Percentiles rank a stretch among this genome's conserved stretches.
These are phyloP conservation scores for Clivina fossor DNA, from an alignment of 2,888 invertebrate genomes.

Conservation along the genomic window DNA sequence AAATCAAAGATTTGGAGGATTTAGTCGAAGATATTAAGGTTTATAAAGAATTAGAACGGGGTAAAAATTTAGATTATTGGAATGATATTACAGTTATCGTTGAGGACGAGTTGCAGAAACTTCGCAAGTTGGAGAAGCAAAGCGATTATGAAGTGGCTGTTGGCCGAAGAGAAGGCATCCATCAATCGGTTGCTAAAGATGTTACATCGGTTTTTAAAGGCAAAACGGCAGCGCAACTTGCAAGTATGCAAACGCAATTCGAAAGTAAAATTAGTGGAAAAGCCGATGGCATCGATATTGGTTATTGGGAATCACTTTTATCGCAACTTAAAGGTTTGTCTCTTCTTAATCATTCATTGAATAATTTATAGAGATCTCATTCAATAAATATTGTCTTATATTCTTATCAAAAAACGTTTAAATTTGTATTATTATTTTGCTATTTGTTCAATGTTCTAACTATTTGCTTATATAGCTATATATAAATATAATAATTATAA, in stretches of 20 bases:
- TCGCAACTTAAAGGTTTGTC: constrained; percentile 95
- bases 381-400: too few species aligned
- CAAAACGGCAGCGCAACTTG: constrained; percentile 85
- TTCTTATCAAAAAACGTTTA: too few species aligned
- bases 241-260: constrained; percentile 80
- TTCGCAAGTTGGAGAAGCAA: constrained; percentile 71
- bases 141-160: constrained; percentile 61
- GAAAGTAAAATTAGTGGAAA: constrained; percentile 81
- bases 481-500: too few species aligned
- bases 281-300: constrained; percentile 90
- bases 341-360: too few species aligned
- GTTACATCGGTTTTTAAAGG: constrained; percentile 89
- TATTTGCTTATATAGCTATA: too few species aligned
- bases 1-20: constrained; percentile 90
- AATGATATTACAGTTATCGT: constrained; percentile 94
- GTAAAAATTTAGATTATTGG: constrained; percentile 91
- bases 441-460: too few species aligned
- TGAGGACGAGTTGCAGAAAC: constrained; percentile 86
- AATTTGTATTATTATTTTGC: too few species aligned
- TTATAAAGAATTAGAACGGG: constrained; percentile 89
- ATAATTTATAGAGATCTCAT: constrained; percentile 57
- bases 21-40: constrained; percentile 94
- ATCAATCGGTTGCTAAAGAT: constrained; percentile 87
- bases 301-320: constrained; percentile 96
- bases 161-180: constrained; percentile 66